Percentiles rank a stretch among this genome's conserved stretches.
Conservation (phyloP, 2,113 vertebrate species). For the Ciconia maguari region DNA sequence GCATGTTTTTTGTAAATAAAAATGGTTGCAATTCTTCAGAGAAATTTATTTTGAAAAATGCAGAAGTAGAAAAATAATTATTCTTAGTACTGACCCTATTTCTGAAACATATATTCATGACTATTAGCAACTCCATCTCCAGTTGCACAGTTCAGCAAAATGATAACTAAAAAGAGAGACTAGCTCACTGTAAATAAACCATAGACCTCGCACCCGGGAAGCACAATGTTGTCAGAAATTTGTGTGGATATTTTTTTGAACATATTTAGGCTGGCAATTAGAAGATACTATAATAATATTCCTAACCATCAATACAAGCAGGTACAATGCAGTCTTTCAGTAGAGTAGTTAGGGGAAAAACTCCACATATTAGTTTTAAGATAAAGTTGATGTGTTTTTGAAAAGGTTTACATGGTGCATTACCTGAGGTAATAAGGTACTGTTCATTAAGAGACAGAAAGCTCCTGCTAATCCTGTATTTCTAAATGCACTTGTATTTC, state of each 20-base stretch:
- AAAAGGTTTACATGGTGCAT: neutral
- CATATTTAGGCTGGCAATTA: neutral
- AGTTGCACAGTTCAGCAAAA: neutral
- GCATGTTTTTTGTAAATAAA: neutral
- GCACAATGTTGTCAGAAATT: neutral
- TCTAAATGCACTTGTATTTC: neutral
- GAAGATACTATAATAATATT: neutral
- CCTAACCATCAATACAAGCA: neutral
- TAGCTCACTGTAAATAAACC: neutral
- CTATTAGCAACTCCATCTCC: neutral
- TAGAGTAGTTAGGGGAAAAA: neutral
- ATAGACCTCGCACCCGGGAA: neutral
- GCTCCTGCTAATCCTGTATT: neutral
- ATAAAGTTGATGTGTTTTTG: neutral
- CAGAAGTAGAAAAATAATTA: neutral
- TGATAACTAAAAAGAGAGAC: neutral
- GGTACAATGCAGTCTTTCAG: neutral
- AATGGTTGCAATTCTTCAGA: neutral
- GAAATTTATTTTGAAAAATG: neutral
- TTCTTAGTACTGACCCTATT: neutral
- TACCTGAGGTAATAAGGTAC: neutral
- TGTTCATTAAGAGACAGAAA: neutral
- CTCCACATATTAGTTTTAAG: neutral
- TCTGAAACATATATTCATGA: neutral
- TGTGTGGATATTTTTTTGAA: neutral